Base-by-base conservation (phyloP, 1,140 invertebrate genomes). In the Drosophila nikananu region DNA sequence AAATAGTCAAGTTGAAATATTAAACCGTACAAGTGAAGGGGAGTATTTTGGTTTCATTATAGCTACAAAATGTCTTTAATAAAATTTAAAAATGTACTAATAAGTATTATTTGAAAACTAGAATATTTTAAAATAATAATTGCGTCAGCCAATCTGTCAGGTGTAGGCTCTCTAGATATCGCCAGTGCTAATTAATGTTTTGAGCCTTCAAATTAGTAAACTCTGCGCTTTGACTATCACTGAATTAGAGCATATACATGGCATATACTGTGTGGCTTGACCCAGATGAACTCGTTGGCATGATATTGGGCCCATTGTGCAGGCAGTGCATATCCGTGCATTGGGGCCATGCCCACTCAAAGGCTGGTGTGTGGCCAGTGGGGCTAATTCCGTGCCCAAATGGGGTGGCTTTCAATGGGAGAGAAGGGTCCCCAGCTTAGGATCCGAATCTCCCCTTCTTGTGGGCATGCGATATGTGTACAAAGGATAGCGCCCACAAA, bases 371-470 rank as follows among this genome's bases (percentile, higher is more conserved):
- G 64, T 90, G 86, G 82, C 82, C 81, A 90, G 86, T 74, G 71
- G 44, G 75, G 86, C 86, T 90, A 90, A 90, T 90, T 90, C 83
- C 78, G 79, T 86, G 66, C 74, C 49, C 57, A 58, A 81, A 81
- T 79, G 81, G 84, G 81, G 86, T 90, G 83, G 75, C 63, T 70
- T 74, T 65, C 67, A 67, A 65, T 80, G 67, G 63, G 49, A 42
- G 19, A 23, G 61, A 23, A 23, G 61, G 41, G 54, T 55, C 41
- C 25, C 35, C 27, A 42, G 55, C 27, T 67, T 71, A 32, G 49
- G 63, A 44, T 32, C 39, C 30, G 5, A 35, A 19, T 44, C 49
- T 27, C 32, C 54, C 58, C 64, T 55, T 23, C 67, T 71, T 44
- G 30, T 42, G 77, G 30, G 58, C 51, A 80, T 80, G 62, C 72